A percentile compares a stretch with the other conserved stretches of the same genome.
These are phyloP conservation scores for Microctenopoma steveboyesi DNA, from an alignment of 2,797 vertebrate species.

Conservation along the genomic window DNA sequence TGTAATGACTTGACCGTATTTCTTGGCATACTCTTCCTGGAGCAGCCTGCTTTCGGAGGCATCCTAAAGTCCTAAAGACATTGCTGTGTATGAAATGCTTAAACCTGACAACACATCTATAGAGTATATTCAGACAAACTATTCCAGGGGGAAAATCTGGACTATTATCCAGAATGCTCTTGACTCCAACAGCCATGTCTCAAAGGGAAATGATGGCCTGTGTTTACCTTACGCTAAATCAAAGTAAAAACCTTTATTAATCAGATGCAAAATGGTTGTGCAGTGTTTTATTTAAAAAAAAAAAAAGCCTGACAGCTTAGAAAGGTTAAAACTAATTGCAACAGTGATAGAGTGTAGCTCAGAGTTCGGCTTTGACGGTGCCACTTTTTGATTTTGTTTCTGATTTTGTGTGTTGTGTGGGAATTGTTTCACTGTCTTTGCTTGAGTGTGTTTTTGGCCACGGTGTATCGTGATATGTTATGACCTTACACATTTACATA, in stretches of 20 bases:
- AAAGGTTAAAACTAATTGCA: slow-evolving; percentile 4
- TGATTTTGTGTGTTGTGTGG: not conserved
- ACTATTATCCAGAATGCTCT: not conserved
- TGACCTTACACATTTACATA: no score
- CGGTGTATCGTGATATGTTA: no score
- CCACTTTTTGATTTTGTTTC: slow-evolving; percentile 4
- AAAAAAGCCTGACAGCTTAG: not conserved
- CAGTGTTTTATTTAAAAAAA: not conserved
- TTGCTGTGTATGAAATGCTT: not conserved
- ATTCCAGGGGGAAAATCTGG: not conserved
- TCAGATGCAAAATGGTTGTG: not conserved
- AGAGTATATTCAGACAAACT: not conserved
- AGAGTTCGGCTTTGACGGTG: not conserved
- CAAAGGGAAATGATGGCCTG: not conserved
- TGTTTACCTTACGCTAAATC: slow-evolving; percentile 5
- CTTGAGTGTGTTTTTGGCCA: no score
- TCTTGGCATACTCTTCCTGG: not conserved
- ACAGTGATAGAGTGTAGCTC: not conserved
- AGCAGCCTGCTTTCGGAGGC: not conserved
- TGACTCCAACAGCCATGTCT: not conserved
- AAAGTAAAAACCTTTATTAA: not conserved
- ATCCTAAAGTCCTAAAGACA: not conserved
- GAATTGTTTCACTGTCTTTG: no score
- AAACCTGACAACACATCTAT: not conserved
- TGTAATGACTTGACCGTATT: not conserved